Base-by-base conservation (phyloP, 2,888 invertebrate genomes). In the Polydrusus pterygomalis region DNA sequence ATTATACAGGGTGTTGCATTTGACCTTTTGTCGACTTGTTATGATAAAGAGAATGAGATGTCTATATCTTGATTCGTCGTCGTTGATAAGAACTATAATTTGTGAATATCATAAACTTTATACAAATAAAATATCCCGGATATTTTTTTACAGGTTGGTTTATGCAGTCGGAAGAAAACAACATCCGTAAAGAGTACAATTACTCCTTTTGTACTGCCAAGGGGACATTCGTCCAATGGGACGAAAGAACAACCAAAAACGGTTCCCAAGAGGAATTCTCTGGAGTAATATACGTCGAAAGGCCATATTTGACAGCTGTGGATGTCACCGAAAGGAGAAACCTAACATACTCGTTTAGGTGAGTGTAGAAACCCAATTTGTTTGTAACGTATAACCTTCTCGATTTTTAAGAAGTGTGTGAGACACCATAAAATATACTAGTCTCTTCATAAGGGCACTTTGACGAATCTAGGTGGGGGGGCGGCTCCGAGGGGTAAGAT, bases 311-410 rank as follows among this genome's bases (percentile, higher is more conserved):
- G 80, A 93, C 94, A 67, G 94, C 95, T 60, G 91, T 97, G 68
- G 93, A 93, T 85, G 95, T 97, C 34, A 96, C 97, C 0, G 97
- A 97, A 86, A 93, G 97, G 83, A 92, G 97, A 82, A 97, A 97
- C 87, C 88, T 97, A 83, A 94, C 95, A 20, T 79, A 79, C 64
- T 49, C 73, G 6, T 78, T 78, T 67, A 77, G 76, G 76, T 76
- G 25, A 63, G 62, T 38, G 9, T 20, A 45, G 7, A 43, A 40
- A 34, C 8, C 34, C n/a, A n/a, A n/a, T n/a, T n/a, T n/a, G n/a
- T n/a, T n/a, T n/a, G n/a, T n/a, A n/a, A n/a, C n/a, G n/a, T n/a
- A n/a, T n/a, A n/a, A n/a, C n/a, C n/a, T n/a, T n/a, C n/a, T n/a
- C n/a, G n/a, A n/a, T n/a, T n/a, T n/a, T n/a, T n/a, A n/a, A n/a